Conservation (phyloP, 2,113 vertebrate genomes). For the Apodemus sylvaticus region DNA sequence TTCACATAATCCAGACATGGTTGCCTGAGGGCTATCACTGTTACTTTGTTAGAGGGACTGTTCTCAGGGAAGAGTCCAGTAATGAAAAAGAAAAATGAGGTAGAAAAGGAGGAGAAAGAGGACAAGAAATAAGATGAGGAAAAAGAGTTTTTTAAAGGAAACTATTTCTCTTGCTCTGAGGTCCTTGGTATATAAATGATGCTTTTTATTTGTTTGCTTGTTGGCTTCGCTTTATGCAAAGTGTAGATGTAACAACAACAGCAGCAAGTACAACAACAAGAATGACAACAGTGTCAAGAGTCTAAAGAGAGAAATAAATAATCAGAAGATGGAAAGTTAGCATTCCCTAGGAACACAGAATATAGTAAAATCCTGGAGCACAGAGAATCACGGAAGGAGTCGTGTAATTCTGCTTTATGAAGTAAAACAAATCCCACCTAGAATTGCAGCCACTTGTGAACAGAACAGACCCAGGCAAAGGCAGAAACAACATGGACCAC, state of each 20-base stretch:
- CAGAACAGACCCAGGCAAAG: background rate
- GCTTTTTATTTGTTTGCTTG: background rate
- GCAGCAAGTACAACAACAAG: too few species aligned
- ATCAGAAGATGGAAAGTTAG: background rate
- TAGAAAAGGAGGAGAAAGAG: background rate
- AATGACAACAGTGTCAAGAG: background rate
- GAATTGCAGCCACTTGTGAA: fast-evolving
- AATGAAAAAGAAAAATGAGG: background rate
- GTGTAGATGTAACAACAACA: background rate
- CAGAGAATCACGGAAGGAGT: background rate
- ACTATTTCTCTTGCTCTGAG: background rate
- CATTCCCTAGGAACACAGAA: background rate
- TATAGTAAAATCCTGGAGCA: background rate
- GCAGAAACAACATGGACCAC: background rate
- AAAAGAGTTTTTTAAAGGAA: background rate
- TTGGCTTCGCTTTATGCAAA: background rate
- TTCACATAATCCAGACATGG: background rate
- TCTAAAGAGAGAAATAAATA: background rate
- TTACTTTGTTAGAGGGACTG: background rate
- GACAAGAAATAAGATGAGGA: background rate
- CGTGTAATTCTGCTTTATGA: background rate
- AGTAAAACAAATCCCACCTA: background rate
- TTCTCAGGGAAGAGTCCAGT: background rate
- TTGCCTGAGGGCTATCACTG: background rate
- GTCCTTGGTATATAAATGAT: background rate